phyloP scores from a whole-genome alignment of 1,140 invertebrate species.

The Drosophila ficusphila region DNA sequence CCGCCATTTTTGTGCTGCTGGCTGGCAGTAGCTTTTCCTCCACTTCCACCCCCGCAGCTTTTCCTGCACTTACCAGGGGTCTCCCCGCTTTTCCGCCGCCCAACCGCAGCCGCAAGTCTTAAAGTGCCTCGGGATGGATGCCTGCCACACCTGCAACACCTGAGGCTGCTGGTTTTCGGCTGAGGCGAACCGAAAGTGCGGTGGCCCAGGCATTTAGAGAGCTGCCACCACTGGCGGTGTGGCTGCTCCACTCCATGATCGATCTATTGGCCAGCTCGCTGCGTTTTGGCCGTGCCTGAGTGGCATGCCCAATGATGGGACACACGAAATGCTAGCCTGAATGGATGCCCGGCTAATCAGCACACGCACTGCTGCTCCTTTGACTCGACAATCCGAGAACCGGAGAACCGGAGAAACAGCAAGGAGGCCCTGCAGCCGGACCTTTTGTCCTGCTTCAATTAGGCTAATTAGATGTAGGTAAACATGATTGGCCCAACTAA shows the following conservation, averaged over 20 bases:
- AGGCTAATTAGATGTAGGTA: slow-evolving; percentile 76
- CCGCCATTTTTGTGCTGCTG: slow-evolving; percentile 30
- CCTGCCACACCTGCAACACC: slow-evolving; percentile 32
- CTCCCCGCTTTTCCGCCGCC: background rate
- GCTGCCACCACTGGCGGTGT: background rate
- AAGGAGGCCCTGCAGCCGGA: slow-evolving; percentile 21
- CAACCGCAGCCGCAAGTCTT: slow-evolving; percentile 43
- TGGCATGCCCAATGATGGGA: slow-evolving; percentile 34
- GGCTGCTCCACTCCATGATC: slow-evolving; percentile 19
- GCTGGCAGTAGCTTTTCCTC: slow-evolving; percentile 5
- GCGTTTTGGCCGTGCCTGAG: slow-evolving; percentile 13
- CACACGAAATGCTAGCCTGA: background rate
- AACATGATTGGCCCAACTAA: slow-evolving; percentile 70
- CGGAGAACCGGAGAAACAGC: slow-evolving; percentile 2
- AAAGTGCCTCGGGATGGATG: slow-evolving; percentile 31
- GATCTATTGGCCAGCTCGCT: slow-evolving; percentile 30
- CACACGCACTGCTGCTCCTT: slow-evolving; percentile 19
- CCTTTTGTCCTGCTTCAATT: slow-evolving; percentile 74
- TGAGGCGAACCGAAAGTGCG: slow-evolving; percentile 24
- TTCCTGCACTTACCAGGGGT: too few relatives aligned
- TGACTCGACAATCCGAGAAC: background rate
- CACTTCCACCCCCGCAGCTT: background rate
- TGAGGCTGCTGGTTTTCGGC: slow-evolving; percentile 18
- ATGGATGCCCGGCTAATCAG: slow-evolving; percentile 11
- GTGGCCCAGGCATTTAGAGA: slow-evolving; percentile 28